Evolutionary conservation across 2,888 invertebrate species (phyloP).

Genomic region (Lithophane ornitopus): DNA sequence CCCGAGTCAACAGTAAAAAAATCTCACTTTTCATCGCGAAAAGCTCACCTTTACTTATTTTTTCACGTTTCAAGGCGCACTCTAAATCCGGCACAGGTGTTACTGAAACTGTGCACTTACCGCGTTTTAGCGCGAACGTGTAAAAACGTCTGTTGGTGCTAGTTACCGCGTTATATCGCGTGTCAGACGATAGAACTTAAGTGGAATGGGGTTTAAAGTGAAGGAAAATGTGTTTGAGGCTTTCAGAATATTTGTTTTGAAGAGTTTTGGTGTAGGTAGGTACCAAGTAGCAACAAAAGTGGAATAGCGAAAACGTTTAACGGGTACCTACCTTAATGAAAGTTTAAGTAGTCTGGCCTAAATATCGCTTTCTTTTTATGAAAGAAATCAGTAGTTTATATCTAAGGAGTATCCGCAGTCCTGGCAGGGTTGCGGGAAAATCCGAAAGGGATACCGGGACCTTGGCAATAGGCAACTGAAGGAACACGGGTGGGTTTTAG

Average conservation of each 20-base stretch:
- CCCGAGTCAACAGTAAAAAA: constrained; percentile 16
- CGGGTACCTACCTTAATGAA: background rate
- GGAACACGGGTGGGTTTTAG: too few species aligned
- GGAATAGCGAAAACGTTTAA: constrained; percentile 1
- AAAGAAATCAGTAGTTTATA: background rate
- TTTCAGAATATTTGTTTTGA: constrained; percentile 26
- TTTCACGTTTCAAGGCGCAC: constrained; percentile 21
- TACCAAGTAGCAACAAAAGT: background rate
- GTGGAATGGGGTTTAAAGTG: constrained; percentile 26
- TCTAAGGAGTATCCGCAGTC: too few species aligned
- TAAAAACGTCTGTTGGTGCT: constrained; percentile 46
- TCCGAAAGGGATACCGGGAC: too few species aligned
- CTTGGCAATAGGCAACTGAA: too few species aligned
- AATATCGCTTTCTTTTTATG: background rate
- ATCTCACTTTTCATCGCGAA: constrained; percentile 12
- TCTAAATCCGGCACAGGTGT: constrained; percentile 58
- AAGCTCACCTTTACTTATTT: constrained; percentile 12
- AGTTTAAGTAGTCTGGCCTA: background rate
- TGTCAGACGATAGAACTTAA: constrained; percentile 40
- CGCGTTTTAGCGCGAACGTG: constrained; percentile 47
- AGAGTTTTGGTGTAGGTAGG: constrained; percentile 7
- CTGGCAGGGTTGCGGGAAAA: too few species aligned
- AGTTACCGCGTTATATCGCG: constrained; percentile 52
- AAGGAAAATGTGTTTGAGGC: constrained; percentile 25
- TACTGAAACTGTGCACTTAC: constrained; percentile 53